Percentiles rank a stretch among this genome's conserved stretches.
Evolutionary conservation across 2,113 vertebrate species (phyloP).

Genomic region (Proteles cristata): DNA sequence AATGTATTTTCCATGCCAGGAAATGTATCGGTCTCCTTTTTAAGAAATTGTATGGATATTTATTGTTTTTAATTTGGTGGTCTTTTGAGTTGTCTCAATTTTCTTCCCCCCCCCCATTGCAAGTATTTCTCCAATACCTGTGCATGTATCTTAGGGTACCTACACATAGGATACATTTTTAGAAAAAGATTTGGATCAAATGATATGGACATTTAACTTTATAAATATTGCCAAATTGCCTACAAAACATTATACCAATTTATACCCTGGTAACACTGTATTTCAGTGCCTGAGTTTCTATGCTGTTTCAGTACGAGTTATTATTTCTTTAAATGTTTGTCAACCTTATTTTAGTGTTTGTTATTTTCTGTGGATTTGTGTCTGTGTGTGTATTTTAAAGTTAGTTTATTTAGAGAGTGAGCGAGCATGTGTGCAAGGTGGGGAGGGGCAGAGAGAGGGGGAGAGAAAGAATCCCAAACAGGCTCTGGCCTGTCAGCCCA

Average conservation of each 20-base stretch:
- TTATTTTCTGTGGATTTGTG: neutral
- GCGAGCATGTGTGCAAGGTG: too few relatives aligned
- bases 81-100: slow-evolving; percentile 16
- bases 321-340: neutral
- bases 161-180: neutral
- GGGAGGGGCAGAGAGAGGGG: too few relatives aligned
- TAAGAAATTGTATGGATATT: neutral
- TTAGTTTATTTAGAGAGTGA: too few relatives aligned
- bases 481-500: too few relatives aligned
- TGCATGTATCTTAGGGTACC: neutral
- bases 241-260: neutral
- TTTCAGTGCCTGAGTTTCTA: neutral
- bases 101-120: neutral
- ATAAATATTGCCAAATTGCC: neutral
- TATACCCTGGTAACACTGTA: neutral
- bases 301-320: neutral
- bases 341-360: neutral
- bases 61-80: neutral
- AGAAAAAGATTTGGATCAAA: slow-evolving; percentile 22
- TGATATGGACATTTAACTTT: neutral
- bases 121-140: neutral
- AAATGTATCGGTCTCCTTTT: neutral
- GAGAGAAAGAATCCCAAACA: too few relatives aligned
- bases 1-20: neutral
- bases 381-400: too few relatives aligned